A percentile compares a stretch with the other conserved stretches of the same genome.
Conservation (phyloP, 2,113 vertebrate genomes). For the Sinocyclocheilus maitianheensis region DNA sequence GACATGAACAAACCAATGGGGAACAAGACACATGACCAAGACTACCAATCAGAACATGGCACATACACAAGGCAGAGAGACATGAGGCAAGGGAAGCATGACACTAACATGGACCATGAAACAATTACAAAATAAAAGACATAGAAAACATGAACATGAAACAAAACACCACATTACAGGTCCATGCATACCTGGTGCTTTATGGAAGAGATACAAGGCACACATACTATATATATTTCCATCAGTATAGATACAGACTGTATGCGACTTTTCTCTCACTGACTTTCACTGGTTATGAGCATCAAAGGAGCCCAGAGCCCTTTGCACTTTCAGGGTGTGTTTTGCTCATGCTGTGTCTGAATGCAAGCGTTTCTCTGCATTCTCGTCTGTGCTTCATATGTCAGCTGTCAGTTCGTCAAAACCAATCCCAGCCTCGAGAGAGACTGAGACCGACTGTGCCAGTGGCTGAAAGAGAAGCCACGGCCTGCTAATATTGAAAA, state of each 20-base stretch:
- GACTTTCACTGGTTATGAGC: neutral
- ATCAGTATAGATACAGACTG: neutral
- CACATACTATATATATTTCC: neutral
- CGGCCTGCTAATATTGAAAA: neutral
- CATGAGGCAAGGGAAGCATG: too few species aligned
- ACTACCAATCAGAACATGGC: too few species aligned
- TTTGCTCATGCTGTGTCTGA: neutral
- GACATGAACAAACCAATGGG: too few species aligned
- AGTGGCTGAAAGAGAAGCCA: neutral
- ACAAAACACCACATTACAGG: too few species aligned
- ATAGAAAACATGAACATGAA: too few species aligned
- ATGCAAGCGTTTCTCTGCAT: neutral
- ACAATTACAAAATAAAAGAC: too few species aligned
- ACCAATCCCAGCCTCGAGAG: neutral
- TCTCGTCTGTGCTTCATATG: neutral
- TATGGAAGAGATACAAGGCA: neutral
- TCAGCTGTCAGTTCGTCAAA: neutral
- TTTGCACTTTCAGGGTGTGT: neutral
- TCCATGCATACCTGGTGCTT: neutral
- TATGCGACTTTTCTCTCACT: neutral
- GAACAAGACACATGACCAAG: too few species aligned
- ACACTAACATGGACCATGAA: too few species aligned
- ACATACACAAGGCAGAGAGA: too few species aligned
- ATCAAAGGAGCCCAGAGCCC: neutral
- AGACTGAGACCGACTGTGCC: neutral